Base-by-base conservation (phyloP, 2,797 vertebrate genomes). In the Coluber constrictor region DNA sequence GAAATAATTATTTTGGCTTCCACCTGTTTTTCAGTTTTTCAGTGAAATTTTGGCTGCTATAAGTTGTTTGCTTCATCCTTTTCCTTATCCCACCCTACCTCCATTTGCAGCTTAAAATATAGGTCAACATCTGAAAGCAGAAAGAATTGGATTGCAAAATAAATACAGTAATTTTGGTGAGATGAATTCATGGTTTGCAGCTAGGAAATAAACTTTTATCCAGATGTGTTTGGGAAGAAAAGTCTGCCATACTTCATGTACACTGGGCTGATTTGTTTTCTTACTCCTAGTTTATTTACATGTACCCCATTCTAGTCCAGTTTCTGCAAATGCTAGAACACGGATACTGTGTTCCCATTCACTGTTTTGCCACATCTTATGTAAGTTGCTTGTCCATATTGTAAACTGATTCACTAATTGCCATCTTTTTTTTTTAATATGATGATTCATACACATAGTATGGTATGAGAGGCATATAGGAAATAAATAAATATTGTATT, bases 111-210 rank as follows among this genome's bases (percentile, higher is more conserved):
- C 12, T 15, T 89, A 90, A 91, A 27, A 89, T 91, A 59, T 93
- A 89, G 90, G 93, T 93, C 90, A 91, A 56, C 61, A 51, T 59
- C 63, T 60, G 86, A 90, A 79, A 88, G 16, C 54, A 87, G 92
- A 90, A 32, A 90, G 83, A 66, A 15, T 27, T 57, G 23, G 56
- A 86, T 70, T 90, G 79, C 51, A 32, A 91, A 51, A 25, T 87
- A 88, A 61, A 57, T 47, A 27, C 0, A 3, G 27, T 63, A 27
- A 63, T 57, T 91, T 91, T 89, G 90, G 93, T 74, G 88, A 70
- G 29, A 29, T 23, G 90, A 79, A 23, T 23, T 83, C 66, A 32
- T n/a, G 61, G 66, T 32, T 93, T 83, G 56, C 66, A 83, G 6
- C 70, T 20, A 11, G 43, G 87, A 86, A 83, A 47, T 63, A n/a